A percentile compares a stretch with the other conserved stretches of the same genome.
Conservation (phyloP, 2,888 invertebrate genomes). For the Eurytoma adleriae region DNA sequence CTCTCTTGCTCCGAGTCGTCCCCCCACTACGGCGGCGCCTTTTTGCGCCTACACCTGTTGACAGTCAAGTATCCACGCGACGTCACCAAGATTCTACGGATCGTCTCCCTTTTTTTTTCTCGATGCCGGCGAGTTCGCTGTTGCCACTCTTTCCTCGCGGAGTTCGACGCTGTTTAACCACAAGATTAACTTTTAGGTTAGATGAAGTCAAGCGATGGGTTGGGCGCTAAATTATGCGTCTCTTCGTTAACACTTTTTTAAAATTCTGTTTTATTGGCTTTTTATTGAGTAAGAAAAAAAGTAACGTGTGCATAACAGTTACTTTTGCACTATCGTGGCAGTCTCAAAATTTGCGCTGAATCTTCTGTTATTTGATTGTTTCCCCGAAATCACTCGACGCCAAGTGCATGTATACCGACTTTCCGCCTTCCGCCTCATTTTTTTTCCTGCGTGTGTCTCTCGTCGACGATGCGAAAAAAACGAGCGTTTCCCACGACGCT, state of each 20-base stretch:
- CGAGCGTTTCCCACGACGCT: not conserved
- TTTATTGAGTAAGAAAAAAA: no score
- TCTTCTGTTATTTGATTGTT: slow-evolving; percentile 42
- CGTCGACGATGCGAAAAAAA: slow-evolving; percentile 1
- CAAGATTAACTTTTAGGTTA: no score
- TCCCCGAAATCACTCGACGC: slow-evolving; percentile 47
- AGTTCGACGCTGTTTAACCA: no score
- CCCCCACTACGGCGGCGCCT: not conserved
- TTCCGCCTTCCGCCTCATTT: slow-evolving; percentile 28
- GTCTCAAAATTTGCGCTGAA: slow-evolving; percentile 29
- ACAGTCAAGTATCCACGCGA: slow-evolving; percentile 52
- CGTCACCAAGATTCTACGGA: not conserved
- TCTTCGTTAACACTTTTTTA: no score
- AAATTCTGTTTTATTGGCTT: no score
- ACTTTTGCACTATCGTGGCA: no score
- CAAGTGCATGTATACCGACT: slow-evolving; percentile 13
- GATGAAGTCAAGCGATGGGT: no score
- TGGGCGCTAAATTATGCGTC: no score
- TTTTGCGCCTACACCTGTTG: slow-evolving; percentile 64
- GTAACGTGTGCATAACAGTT: no score
- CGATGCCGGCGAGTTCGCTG: not conserved
- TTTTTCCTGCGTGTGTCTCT: slow-evolving; percentile 2
- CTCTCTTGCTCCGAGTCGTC: not conserved
- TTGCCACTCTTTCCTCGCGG: no score
- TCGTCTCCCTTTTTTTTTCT: slow-evolving; percentile 30